Evolutionary conservation across 1,140 invertebrate genomes (phyloP).

Genomic region (Lucilia cuprina): DNA sequence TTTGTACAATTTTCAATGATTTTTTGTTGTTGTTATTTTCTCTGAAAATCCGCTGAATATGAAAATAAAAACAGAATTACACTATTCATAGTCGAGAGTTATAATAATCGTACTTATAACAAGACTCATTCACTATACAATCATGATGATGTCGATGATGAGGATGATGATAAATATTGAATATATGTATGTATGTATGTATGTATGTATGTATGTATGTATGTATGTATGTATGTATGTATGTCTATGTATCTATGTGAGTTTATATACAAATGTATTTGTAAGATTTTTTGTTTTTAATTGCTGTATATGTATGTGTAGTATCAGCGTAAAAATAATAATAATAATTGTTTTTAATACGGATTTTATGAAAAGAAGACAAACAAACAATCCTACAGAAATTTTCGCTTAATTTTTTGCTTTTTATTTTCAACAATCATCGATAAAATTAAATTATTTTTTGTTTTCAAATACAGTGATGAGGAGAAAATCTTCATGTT

Average conservation of each 20-base stretch:
- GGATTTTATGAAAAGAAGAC: background rate
- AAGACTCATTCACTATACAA: background rate
- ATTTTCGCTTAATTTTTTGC: background rate
- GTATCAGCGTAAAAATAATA: slow-evolving; percentile 2
- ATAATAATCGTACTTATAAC: background rate
- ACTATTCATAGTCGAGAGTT: background rate
- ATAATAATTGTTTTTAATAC: slow-evolving; percentile 6
- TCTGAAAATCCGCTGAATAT: background rate
- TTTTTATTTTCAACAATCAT: background rate
- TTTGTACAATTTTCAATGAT: background rate
- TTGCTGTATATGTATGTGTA: background rate
- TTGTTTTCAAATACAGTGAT: background rate
- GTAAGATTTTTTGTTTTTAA: background rate
- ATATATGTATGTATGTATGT: too few relatives aligned
- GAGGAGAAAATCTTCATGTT: background rate
- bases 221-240: too few relatives aligned
- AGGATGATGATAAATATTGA: background rate
- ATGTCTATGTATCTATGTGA: too few relatives aligned
- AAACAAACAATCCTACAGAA: background rate
- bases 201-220: too few relatives aligned
- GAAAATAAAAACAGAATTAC: background rate
- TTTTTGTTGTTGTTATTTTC: background rate
- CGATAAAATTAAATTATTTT: background rate
- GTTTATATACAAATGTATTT: too few relatives aligned
- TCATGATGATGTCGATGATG: background rate